These are phyloP conservation scores for Pandemis heparana DNA, from an alignment of 2,888 invertebrate genomes.

Conservation along the genomic window DNA sequence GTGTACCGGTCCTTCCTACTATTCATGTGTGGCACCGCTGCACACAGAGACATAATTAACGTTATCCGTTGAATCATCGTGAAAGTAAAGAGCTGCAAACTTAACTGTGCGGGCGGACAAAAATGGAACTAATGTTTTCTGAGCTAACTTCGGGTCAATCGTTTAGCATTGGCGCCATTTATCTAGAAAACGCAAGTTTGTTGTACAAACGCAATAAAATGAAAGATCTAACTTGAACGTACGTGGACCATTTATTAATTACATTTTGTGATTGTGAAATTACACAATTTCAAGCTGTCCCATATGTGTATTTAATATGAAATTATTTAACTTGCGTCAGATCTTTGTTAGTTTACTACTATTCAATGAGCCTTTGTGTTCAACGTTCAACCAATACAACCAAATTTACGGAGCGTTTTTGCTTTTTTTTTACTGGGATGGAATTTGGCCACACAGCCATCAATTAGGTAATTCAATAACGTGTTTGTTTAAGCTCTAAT, in stretches of 20 bases:
- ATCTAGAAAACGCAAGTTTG: slow-evolving; percentile 23
- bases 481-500: no score
- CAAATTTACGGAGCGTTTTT: no score
- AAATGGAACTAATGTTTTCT: slow-evolving; percentile 26
- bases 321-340: no score
- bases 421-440: no score
- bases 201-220: not conserved
- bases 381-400: no score
- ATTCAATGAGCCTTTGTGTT: no score
- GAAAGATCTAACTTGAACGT: not conserved
- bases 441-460: no score
- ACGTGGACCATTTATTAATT: slow-evolving; percentile 2
- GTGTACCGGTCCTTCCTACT: slow-evolving; percentile 2
- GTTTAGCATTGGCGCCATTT: slow-evolving; percentile 26
- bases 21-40: not conserved
- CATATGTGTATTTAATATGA: no score
- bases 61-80: slow-evolving; percentile 42
- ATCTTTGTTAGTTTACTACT: no score
- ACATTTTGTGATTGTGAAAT: no score
- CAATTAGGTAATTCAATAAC: no score
- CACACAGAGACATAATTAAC: slow-evolving; percentile 40
- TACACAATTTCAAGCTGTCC: no score
- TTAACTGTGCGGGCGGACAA: slow-evolving; percentile 34
- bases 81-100: slow-evolving; percentile 36
- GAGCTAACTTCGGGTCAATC: slow-evolving; percentile 14